Percentiles rank a stretch among this genome's conserved stretches.
Conservation (phyloP, 2,797 vertebrate species). For the Mus minutoides region DNA sequence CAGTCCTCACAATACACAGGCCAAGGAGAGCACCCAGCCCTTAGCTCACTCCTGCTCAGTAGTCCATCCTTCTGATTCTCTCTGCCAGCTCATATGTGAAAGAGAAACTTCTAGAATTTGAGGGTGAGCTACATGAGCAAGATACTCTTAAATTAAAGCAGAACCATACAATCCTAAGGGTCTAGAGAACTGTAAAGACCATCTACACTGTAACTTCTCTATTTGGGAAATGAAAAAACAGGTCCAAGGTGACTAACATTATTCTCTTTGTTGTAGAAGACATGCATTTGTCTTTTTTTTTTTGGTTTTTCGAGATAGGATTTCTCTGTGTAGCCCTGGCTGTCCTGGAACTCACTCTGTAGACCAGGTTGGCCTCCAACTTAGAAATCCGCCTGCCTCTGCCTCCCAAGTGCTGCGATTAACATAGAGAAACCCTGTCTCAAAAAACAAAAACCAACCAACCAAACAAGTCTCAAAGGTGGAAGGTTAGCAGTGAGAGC, state of each 20-base stretch:
- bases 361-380: too few relatives aligned
- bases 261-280: slow-evolving; percentile 20
- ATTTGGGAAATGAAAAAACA: slow-evolving; percentile 14
- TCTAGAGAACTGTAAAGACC: neutral
- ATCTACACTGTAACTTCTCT: neutral
- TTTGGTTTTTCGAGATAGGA: too few relatives aligned
- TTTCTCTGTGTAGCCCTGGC: too few relatives aligned
- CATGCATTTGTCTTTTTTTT: neutral
- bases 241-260: slow-evolving; percentile 30
- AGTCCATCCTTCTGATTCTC: neutral
- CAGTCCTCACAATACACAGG: neutral
- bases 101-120: slow-evolving; percentile 51
- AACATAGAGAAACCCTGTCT: too few relatives aligned
- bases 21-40: neutral
- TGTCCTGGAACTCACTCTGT: too few relatives aligned
- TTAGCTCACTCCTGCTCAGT: neutral
- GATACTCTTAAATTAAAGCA: slow-evolving; percentile 58
- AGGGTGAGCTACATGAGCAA: slow-evolving; percentile 62
- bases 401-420: too few relatives aligned
- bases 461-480: too few relatives aligned
- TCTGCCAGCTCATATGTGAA: slow-evolving; percentile 31
- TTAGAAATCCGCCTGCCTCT: too few relatives aligned
- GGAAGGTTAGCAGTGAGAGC: neutral
- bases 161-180: slow-evolving; percentile 26
- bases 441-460: too few relatives aligned